Conservation (phyloP, 1,140 invertebrate genomes). For the Scaptomyza pallida region DNA sequence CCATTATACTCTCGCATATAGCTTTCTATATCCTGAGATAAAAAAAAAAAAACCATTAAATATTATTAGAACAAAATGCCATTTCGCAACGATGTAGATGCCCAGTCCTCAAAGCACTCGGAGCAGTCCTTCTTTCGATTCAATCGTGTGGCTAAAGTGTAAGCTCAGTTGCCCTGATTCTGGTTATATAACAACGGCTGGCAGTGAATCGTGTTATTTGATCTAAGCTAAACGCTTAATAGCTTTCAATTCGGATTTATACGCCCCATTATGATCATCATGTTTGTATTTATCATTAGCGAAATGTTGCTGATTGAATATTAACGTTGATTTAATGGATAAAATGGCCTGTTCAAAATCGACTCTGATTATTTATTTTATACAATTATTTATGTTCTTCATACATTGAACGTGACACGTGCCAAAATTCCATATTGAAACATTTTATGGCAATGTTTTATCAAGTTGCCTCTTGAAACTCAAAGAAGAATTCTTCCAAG, state of each 20-base stretch:
- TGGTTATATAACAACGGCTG: slow-evolving; percentile 42
- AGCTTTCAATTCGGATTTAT: slow-evolving; percentile 33
- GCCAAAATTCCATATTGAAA: not conserved
- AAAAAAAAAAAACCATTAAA: not conserved
- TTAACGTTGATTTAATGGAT: slow-evolving; percentile 62
- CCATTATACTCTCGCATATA: slow-evolving; percentile 25
- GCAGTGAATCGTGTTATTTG: slow-evolving; percentile 9
- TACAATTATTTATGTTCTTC: slow-evolving; percentile 14
- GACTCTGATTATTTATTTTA: slow-evolving; percentile 28
- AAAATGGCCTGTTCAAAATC: slow-evolving; percentile 53
- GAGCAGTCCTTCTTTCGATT: slow-evolving; percentile 70
- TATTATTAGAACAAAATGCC: slow-evolving; percentile 49
- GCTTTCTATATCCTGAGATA: slow-evolving; percentile 12
- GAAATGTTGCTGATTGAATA: slow-evolving; percentile 65
- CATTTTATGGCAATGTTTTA: too few species aligned
- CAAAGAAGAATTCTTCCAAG: too few species aligned
- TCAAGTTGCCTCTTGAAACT: too few species aligned
- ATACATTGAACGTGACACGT: slow-evolving; percentile 26
- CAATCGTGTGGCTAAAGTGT: slow-evolving; percentile 80
- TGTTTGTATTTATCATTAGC: slow-evolving; percentile 59
- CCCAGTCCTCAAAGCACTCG: slow-evolving; percentile 70
- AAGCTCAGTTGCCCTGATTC: slow-evolving; percentile 40
- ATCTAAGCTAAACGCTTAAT: slow-evolving; percentile 25
- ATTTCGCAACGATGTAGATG: slow-evolving; percentile 65
- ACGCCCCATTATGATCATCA: slow-evolving; percentile 27